Evolutionary conservation across 1,140 invertebrate species (phyloP), one percentile per base, ranked within the genome.

Genomic region (Platorchestia sp.): DNA sequence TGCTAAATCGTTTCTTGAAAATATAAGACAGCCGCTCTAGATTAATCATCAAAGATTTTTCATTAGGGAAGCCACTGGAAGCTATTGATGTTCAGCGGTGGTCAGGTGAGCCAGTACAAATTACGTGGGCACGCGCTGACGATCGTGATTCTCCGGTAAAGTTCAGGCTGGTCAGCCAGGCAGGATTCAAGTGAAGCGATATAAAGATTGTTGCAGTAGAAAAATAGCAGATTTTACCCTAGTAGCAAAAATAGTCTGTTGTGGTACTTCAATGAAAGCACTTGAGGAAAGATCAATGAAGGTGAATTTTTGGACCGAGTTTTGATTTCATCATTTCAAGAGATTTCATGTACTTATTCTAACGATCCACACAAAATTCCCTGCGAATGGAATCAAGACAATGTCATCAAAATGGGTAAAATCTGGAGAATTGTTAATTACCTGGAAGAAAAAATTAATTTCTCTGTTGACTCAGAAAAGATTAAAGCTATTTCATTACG

Each of bases 151-250:
- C 87, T 44, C 44, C 27, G 41, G 87, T 90, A 90, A 41, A 90
- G 22, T 19, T 90, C 6, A 42, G 87, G 87, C 87, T 43, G 41
- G 36, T 19, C 0, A 90, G 44, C 41, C 87, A 90, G 87, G 87
- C 87, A 90, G 87, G 87, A 90, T 90, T 90, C 41, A 42, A 90
- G 87, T 90, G 87, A 45, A 43, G 44, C 10, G 19, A 22, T 90
- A 90, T 42, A 45, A 45, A 90, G 87, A 16, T 90, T 0, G 36
- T 43, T 90, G 87, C 44, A 90, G 87, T 90, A 90, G 87, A 90
- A 90, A 90, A 90, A 90, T 90, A 90, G 87, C 87, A 42, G 41
- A 90, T 42, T 90, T 90, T 27, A 90, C 59, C 27, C 14, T 75
- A 75, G 59, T 75, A 75, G 59, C 59, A 75, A 75, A 75, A 75